Percentiles rank a stretch among this genome's conserved stretches.
These are phyloP conservation scores for Holotrichia oblita DNA, from an alignment of 1,140 invertebrate species.

Conservation along the genomic window DNA sequence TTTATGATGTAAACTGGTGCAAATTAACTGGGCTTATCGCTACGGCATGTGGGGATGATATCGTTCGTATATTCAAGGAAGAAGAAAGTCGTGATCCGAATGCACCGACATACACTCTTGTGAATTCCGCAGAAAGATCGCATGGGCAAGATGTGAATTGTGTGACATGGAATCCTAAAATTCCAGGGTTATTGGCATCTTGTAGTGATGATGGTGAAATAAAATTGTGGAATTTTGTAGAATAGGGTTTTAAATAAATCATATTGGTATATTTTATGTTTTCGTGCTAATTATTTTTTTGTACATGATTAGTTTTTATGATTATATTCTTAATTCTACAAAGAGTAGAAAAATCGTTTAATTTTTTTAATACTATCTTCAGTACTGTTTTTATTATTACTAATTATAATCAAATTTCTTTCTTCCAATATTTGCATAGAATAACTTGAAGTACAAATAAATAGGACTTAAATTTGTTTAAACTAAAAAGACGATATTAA, in stretches of 20 bases:
- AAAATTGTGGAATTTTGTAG: conserved; percentile 79
- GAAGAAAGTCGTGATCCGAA: conserved; percentile 73
- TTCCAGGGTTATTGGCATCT: conserved; percentile 81
- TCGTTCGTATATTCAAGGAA: conserved; percentile 84
- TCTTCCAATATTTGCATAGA: no score
- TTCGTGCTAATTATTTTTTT: background rate
- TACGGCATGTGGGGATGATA: conserved; percentile 90
- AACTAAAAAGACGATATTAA: no score
- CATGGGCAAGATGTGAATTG: conserved; percentile 94
- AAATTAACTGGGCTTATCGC: conserved; percentile 81
- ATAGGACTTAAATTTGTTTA: no score
- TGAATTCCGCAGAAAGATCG: conserved; percentile 75
- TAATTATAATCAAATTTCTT: no score
- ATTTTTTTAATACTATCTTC: no score
- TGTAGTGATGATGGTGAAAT: conserved; percentile 93
- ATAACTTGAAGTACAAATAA: no score
- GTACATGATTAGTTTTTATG: background rate
- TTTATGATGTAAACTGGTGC: conserved; percentile 95
- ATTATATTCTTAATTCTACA: background rate
- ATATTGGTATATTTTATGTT: background rate
- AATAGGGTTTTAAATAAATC: conserved; percentile 41
- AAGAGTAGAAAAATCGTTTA: no score
- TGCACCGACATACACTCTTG: conserved; percentile 80
- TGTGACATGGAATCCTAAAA: conserved; percentile 89
- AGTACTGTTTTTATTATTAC: no score